Evolutionary conservation across 2,888 invertebrate species (phyloP).

Genomic region (Drosophila ezoana): DNA sequence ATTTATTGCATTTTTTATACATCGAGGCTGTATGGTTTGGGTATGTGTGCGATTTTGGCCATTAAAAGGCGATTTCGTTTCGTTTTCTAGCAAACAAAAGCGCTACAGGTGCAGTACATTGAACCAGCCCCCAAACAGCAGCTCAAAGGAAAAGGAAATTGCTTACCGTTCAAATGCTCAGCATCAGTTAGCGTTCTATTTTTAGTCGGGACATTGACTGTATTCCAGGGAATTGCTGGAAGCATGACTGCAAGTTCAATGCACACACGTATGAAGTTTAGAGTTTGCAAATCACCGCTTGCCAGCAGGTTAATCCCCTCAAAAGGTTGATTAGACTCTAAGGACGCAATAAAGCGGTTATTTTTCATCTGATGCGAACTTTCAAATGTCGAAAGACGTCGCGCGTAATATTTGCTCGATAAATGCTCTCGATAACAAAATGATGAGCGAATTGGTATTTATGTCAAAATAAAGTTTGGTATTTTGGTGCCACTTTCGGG

Average conservation of each 20-base stretch:
- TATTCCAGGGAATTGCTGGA: constrained; percentile 19
- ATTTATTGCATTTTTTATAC: constrained; percentile 40
- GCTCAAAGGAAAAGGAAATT: constrained; percentile 65
- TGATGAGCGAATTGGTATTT: neutral
- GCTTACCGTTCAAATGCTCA: constrained; percentile 35
- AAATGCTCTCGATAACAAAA: constrained; percentile 34
- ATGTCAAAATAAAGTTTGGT: neutral
- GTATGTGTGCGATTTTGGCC: constrained; percentile 27
- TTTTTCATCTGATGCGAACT: neutral
- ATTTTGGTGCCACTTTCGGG: constrained; percentile 3
- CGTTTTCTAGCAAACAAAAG: constrained; percentile 36
- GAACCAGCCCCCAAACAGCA: constrained; percentile 25
- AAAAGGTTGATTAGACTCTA: neutral
- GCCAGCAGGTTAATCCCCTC: constrained; percentile 22
- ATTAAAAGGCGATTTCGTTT: constrained; percentile 51
- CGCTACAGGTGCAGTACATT: constrained; percentile 52
- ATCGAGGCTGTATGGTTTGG: constrained; percentile 10
- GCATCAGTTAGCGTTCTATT: constrained; percentile 58
- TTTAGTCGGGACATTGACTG: constrained; percentile 37
- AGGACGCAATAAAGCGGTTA: neutral
- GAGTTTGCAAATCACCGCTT: constrained; percentile 23
- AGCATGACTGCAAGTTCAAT: constrained; percentile 50
- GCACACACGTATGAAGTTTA: constrained; percentile 37
- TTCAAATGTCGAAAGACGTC: neutral
- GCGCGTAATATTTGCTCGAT: constrained; percentile 16